A percentile compares a stretch with the other conserved stretches of the same genome.
Evolutionary conservation across 64 coral and sea anemone species (phyloP).

Genomic region (Montipora efflorescens): DNA sequence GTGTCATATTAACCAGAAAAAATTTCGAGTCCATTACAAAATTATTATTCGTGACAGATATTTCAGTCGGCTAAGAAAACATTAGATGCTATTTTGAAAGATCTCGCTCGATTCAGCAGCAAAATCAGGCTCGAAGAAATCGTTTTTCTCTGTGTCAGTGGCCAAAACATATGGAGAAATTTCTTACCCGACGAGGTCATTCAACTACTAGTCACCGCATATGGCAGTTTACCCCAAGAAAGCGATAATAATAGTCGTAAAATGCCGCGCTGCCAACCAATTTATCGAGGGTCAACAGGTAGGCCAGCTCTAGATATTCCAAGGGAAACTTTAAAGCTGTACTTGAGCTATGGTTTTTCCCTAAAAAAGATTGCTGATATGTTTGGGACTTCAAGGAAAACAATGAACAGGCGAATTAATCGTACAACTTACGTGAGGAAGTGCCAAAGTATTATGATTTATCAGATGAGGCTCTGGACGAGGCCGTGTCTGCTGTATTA

Average conservation of each 20-base stretch:
- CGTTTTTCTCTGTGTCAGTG: constrained; percentile 51
- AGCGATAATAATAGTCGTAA: neutral
- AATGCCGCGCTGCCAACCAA: constrained; percentile 5
- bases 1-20: too few species aligned
- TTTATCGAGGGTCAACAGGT: constrained; percentile 48
- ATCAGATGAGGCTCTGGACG: neutral
- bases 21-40: too few species aligned
- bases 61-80: too few species aligned
- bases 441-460: constrained; percentile 39
- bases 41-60: too few species aligned
- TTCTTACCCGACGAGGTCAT: constrained; percentile 48
- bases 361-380: constrained; percentile 57
- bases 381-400: constrained; percentile 54
- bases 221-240: constrained; percentile 13
- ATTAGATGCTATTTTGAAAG: too few species aligned
- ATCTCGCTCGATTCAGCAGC: too few species aligned
- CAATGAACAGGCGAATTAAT: constrained; percentile 16
- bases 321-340: constrained; percentile 63
- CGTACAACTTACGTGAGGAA: constrained; percentile 46
- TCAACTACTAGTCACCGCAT: constrained; percentile 33
- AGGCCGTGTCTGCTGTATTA: neutral
- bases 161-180: constrained; percentile 48
- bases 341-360: constrained; percentile 50
- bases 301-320: constrained; percentile 37
- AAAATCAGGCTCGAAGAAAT: constrained; percentile 26